These are phyloP conservation scores for Notiomystis cincta DNA, from an alignment of 2,113 vertebrate species.

Conservation along the genomic window DNA sequence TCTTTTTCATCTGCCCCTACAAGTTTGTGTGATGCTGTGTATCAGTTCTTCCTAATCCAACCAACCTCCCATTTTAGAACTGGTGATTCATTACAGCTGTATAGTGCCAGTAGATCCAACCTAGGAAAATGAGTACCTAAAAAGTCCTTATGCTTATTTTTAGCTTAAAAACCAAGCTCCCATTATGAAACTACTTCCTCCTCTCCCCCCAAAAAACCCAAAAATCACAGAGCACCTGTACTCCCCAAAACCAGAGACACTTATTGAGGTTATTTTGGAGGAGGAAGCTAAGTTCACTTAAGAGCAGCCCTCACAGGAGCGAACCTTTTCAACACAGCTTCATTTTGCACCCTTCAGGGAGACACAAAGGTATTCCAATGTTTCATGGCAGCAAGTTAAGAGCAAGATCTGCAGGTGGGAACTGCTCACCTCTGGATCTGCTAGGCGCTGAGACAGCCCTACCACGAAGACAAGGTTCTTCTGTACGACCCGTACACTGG, in stretches of 20 bases:
- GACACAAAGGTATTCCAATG: not conserved
- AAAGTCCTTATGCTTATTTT: not conserved
- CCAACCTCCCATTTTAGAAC: not conserved
- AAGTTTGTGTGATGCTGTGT: not conserved
- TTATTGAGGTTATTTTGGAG: not conserved
- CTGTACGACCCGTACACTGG: slow-evolving; percentile 97
- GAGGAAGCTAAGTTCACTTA: not conserved
- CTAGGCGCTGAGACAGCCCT: slow-evolving; percentile 93
- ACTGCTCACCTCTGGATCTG: slow-evolving; percentile 91
- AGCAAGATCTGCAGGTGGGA: not conserved
- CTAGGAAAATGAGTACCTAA: not conserved
- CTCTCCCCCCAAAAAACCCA: not conserved
- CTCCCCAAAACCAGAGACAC: not conserved
- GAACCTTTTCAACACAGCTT: not conserved
- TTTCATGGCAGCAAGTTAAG: not conserved
- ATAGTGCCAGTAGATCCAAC: not conserved
- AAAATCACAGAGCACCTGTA: not conserved
- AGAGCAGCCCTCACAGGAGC: not conserved
- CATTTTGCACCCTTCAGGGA: not conserved
- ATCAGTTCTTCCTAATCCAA: not conserved
- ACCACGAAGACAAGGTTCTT: slow-evolving; percentile 98
- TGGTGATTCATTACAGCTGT: not conserved
- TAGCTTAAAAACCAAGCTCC: not conserved
- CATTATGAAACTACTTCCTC: not conserved
- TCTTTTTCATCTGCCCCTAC: not conserved